phyloP scores from a whole-genome alignment of 2,888 invertebrate species.

The Leistus spinibarbis region DNA sequence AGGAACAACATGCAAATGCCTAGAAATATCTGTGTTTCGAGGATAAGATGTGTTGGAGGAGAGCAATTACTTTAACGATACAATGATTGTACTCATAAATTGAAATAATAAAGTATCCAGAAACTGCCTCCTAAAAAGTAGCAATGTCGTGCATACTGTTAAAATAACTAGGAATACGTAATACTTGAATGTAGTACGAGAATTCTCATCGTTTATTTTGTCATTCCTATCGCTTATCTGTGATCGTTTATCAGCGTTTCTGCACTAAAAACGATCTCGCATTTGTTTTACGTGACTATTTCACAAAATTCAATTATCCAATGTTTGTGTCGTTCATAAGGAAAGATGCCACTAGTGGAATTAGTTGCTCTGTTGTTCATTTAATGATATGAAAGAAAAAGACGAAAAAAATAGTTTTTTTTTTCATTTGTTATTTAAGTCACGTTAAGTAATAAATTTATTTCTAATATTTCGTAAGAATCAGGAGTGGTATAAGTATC shows the following conservation, averaged over 20 bases:
- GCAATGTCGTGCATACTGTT: background rate
- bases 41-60: too few species aligned
- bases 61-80: too few species aligned
- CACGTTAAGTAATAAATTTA: background rate
- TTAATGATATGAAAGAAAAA: background rate
- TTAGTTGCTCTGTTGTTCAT: background rate
- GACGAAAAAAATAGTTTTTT: background rate
- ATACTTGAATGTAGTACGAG: background rate
- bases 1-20: background rate
- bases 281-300: background rate
- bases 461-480: background rate
- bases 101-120: background rate
- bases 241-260: background rate
- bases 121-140: too few species aligned
- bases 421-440: background rate
- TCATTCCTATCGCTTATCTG: constrained; percentile 1
- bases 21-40: too few species aligned
- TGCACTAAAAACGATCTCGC: background rate
- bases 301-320: background rate
- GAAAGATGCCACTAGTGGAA: background rate
- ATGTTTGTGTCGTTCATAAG: background rate
- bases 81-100: too few species aligned
- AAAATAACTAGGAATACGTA: background rate
- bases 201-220: constrained; percentile 2
- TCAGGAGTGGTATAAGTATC: background rate